Percentiles rank a stretch among this genome's conserved stretches.
Evolutionary conservation across 2,113 vertebrate genomes (phyloP).

Genomic region (Sphaerodactylus townsendi): DNA sequence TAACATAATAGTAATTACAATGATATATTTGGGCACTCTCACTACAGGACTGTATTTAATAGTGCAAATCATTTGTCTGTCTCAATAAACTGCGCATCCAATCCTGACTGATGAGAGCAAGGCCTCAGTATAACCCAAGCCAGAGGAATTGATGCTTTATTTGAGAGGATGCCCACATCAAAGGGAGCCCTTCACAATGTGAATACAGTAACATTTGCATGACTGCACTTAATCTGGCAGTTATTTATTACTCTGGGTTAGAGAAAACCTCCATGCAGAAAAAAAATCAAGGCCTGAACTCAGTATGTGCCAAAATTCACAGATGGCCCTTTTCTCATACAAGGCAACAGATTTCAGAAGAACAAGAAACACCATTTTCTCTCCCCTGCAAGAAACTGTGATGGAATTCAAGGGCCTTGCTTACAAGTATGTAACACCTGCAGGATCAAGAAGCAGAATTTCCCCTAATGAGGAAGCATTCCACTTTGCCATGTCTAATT

Average conservation of each 20-base stretch:
- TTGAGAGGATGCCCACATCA: constrained; percentile 59
- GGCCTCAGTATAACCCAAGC: constrained; percentile 36
- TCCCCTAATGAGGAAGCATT: neutral
- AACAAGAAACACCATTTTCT: neutral
- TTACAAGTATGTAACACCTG: neutral
- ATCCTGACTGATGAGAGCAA: constrained; percentile 53
- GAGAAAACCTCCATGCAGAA: constrained; percentile 57
- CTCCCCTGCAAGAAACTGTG: neutral
- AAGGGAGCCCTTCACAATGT: constrained; percentile 61
- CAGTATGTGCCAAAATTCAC: constrained; percentile 65
- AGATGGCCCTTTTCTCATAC: constrained; percentile 66
- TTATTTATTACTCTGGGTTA: constrained; percentile 67
- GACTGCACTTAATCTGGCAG: constrained; percentile 65
- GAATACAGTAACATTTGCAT: constrained; percentile 71
- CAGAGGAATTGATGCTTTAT: constrained; percentile 44
- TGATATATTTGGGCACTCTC: constrained; percentile 37
- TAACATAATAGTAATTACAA: constrained; percentile 46
- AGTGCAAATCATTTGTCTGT: constrained; percentile 59
- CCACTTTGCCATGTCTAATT: neutral
- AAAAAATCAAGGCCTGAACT: constrained; percentile 41
- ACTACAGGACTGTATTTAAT: constrained; percentile 52
- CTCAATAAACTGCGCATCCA: constrained; percentile 62
- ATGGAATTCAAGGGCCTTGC: neutral
- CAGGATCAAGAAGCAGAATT: neutral
- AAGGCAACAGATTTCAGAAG: constrained; percentile 22